These are phyloP conservation scores for Lacanobia oleracea DNA, from an alignment of 2,888 invertebrate genomes.

Conservation along the genomic window DNA sequence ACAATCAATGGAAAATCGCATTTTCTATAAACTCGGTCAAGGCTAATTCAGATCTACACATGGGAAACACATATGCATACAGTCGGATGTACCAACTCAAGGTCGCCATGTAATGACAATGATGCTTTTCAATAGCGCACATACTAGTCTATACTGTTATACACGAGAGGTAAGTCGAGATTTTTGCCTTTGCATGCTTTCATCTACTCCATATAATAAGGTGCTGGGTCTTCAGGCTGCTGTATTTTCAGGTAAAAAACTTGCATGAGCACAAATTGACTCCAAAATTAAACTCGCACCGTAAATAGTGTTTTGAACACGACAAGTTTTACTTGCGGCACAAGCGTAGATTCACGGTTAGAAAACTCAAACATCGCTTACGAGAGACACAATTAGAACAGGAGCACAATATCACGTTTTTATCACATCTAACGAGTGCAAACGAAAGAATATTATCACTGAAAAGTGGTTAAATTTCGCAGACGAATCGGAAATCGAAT, in stretches of 20 bases:
- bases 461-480: conserved; percentile 89
- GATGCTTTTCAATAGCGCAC: conserved; percentile 79
- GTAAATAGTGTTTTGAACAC: conserved; percentile 66
- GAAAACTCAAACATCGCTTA: conserved; percentile 75
- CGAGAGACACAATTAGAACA: conserved; percentile 78
- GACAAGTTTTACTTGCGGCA: conserved; percentile 70
- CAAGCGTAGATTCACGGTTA: conserved; percentile 80
- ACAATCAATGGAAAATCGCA: conserved; percentile 45
- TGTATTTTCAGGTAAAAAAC: conserved; percentile 79
- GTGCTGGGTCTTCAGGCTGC: conserved; percentile 83
- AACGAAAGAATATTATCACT: conserved; percentile 70
- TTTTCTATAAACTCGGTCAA: conserved; percentile 71
- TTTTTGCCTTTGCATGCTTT: conserved; percentile 78
- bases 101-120: conserved; percentile 81
- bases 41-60: conserved; percentile 72
- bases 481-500: conserved; percentile 95
- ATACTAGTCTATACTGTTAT: conserved; percentile 79
- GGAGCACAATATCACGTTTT: conserved; percentile 84
- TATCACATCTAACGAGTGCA: conserved; percentile 80
- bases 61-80: conserved; percentile 68
- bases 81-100: conserved; percentile 78
- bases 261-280: conserved; percentile 83
- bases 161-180: conserved; percentile 84
- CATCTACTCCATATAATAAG: conserved; percentile 74
- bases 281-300: conserved; percentile 88